These are phyloP conservation scores for Erinaceus europaeus DNA, from an alignment of 2,113 vertebrate genomes.

Conservation along the genomic window DNA sequence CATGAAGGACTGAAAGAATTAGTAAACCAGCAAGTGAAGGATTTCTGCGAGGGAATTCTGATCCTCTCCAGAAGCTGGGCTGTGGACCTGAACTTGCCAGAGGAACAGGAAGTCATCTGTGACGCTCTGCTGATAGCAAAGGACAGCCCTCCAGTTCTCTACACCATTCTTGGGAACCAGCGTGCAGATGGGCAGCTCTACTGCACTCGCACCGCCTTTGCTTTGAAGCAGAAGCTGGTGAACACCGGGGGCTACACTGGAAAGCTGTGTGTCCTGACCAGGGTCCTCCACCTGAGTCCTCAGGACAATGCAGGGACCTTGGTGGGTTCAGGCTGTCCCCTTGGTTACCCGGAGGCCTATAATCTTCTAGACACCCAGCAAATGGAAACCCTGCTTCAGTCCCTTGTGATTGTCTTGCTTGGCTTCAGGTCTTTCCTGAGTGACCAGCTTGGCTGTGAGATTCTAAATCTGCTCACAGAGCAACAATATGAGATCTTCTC, in stretches of 20 bases:
- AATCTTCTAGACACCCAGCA: not conserved
- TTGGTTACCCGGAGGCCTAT: conserved; percentile 58
- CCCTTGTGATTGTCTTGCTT: conserved; percentile 70
- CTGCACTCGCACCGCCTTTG: not conserved
- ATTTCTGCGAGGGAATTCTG: conserved; percentile 53
- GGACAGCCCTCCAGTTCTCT: conserved; percentile 56
- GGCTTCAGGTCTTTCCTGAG: conserved; percentile 74
- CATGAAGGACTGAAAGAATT: conserved; percentile 51
- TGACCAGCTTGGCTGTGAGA: conserved; percentile 68
- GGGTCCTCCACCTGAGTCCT: conserved; percentile 45
- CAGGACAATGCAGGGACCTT: rapidly evolving
- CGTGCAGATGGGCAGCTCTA: not conserved
- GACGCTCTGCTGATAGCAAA: conserved; percentile 71
- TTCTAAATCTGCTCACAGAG: conserved; percentile 76
- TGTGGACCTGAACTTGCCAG: conserved; percentile 65
- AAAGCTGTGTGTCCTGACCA: conserved; percentile 64
- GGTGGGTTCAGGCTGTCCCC: not conserved
- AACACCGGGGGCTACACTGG: conserved; percentile 73
- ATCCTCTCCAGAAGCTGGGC: conserved; percentile 82
- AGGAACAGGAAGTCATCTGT: conserved; percentile 62
- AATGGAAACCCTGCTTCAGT: conserved; percentile 58
- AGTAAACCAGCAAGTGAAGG: not conserved
- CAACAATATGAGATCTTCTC: conserved; percentile 77
- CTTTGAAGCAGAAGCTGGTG: conserved; percentile 78
- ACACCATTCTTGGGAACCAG: conserved; percentile 44